Base-by-base conservation (phyloP, 2,888 invertebrate species). In the Agrotis puta region DNA sequence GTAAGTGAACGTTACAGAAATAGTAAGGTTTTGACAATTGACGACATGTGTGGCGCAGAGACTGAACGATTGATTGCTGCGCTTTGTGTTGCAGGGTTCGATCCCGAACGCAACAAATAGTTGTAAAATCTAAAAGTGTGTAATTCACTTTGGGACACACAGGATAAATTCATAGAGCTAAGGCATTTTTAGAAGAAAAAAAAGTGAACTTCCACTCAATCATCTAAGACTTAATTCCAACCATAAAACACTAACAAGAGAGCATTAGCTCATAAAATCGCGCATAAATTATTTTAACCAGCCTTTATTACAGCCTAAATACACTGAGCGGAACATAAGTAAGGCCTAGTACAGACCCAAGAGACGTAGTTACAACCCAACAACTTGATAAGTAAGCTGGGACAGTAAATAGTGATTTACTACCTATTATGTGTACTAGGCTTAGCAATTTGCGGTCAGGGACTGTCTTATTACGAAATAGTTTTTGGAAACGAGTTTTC, bases 371-470 rank as follows among this genome's bases (percentile, higher is more conserved):
- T 45, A 65, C 67, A 67, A 65, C 54, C 57, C 74, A 79, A 83
- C 85, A 68, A 81, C 82, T 81, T 84, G 86, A 85, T 81, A 81
- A 81, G 77, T 84, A 71, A 74, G 77, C 74, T 74, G 67, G 77
- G 84, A 85, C 76, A 77, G 79, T 84, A 86, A 88, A 89, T 86
- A 83, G 84, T 90, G 89, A 91, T 90, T 89, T 90, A 90, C 82
- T 71, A 78, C 82, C 89, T 78, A 78, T 81, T 82, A 77, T 78
- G 83, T 81, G 82, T 70, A 69, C 86, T 70, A 71, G 79, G 72
- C 74, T 65, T 67, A 72, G 81, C 80, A 81, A 76, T 79, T 81
- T 83, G 81, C 71, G 81, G 83, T 77, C 68, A 75, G 56, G 64
- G 59, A 57, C 73, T 66, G 76, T 80, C 83, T 79, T 76, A 82